Base-by-base conservation (phyloP, 2,113 vertebrate genomes). In the Neotragus moschatus region DNA sequence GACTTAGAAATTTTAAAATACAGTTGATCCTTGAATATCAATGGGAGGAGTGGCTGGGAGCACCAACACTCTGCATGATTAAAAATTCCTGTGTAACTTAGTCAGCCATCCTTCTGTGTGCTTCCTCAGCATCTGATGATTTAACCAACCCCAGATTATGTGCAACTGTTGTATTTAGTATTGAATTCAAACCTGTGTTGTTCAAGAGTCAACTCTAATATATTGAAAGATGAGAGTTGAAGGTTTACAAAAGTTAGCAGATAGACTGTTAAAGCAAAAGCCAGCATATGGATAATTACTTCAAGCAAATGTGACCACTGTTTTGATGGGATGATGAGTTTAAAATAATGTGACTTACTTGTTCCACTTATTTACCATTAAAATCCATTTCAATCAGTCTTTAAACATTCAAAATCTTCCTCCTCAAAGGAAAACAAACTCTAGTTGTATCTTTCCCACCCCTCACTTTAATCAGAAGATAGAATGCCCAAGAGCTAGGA, bases 311-410 rank as follows among this genome's bases (percentile, higher is more conserved):
- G 45, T 58, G 5, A 25, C 7, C 39, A 15, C 47, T 75, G 19
- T 61, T 84, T 92, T 33, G 39, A 60, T 39, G 47, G 36, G 14
- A 56, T 33, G 16, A 30, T 36, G 39, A 77, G 14, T 49, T 51
- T 81, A 39, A 16, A 53, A 33, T 88, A 85, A 39, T 33, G 7
- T 53, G 9, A 73, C 33, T 63, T 88, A 94, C 6, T 73, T 21
- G 5, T 25, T 45, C 75, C 73, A 96, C 56, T 84, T 56, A 87
- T 23, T 66, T 95, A 61, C 43, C 53, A 53, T 66, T 60, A 81
- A 96, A 88, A 82, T 94, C 55, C n/a, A 45, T 25, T 96, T 96
- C 53, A 33, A 53, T 85, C 39, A 10, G 11, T 60, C 93, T 95
- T 73, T 75, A 30, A 84, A 73, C 6, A 63, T 73, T 92, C 17